These are phyloP conservation scores for Sphyrna mokarran DNA, from an alignment of 2,113 vertebrate species.

Conservation along the genomic window DNA sequence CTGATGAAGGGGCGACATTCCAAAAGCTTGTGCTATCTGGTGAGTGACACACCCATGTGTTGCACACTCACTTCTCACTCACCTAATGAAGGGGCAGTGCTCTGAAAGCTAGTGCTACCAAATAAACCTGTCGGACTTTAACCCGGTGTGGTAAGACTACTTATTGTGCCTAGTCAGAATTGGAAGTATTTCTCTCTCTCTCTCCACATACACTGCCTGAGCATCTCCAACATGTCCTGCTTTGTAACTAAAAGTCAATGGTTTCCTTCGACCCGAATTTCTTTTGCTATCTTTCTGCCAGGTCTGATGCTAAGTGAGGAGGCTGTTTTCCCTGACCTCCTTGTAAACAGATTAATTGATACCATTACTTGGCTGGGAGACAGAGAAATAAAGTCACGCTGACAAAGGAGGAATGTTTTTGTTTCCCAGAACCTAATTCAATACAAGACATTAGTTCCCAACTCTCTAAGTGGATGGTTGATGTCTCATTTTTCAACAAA, in stretches of 20 bases:
- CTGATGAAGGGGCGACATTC: too few relatives aligned
- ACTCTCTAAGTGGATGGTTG: neutral
- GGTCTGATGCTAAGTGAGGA: neutral
- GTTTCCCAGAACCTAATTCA: conserved; percentile 10
- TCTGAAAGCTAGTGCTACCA: too few relatives aligned
- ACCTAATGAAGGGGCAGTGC: too few relatives aligned
- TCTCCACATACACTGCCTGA: neutral
- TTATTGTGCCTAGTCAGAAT: too few relatives aligned
- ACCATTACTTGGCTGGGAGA: neutral
- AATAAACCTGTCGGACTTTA: too few relatives aligned
- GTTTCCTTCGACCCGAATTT: too few relatives aligned
- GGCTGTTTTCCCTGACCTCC: neutral
- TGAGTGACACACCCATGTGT: too few relatives aligned
- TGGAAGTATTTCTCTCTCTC: neutral
- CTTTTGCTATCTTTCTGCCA: neutral
- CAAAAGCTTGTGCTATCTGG: too few relatives aligned
- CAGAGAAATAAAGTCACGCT: neutral
- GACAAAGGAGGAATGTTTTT: neutral
- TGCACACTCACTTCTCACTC: too few relatives aligned
- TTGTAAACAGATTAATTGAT: neutral
- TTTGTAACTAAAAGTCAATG: neutral
- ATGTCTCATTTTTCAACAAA: neutral
- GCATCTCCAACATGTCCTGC: neutral
- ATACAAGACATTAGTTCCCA: neutral
- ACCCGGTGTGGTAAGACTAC: too few relatives aligned